These are phyloP conservation scores for Mobula hypostoma DNA, from an alignment of 2,113 vertebrate genomes.

Conservation along the genomic window DNA sequence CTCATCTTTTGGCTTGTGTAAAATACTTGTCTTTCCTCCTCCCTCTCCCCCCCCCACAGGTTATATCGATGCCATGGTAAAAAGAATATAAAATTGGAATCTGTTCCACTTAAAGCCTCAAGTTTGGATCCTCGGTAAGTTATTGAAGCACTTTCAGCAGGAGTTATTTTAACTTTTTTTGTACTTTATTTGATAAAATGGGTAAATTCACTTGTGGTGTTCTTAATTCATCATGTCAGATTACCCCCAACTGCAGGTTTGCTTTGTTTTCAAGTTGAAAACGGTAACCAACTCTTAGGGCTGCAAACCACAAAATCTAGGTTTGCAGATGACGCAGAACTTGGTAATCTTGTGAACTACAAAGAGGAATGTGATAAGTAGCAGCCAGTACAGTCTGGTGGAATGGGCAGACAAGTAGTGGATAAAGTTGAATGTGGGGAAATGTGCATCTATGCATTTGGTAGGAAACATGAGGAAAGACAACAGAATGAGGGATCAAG, in stretches of 20 bases:
- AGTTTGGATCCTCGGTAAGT: slow-evolving; percentile 84
- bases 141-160: neutral
- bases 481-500: too few relatives aligned
- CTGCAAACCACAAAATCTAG: too few relatives aligned
- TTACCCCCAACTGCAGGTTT: neutral
- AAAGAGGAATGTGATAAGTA: too few relatives aligned
- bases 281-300: too few relatives aligned
- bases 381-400: too few relatives aligned
- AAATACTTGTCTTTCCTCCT: neutral
- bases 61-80: slow-evolving; percentile 90
- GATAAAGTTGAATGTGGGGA: too few relatives aligned
- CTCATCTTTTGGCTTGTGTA: neutral
- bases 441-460: too few relatives aligned
- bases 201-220: neutral
- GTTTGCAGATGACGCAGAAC: too few relatives aligned
- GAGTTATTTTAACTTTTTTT: neutral
- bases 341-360: too few relatives aligned
- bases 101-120: slow-evolving; percentile 71
- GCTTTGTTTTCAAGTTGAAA: neutral
- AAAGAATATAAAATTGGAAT: slow-evolving; percentile 87
- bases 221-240: neutral
- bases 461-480: too few relatives aligned
- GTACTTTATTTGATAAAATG: neutral
- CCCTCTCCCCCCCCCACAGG: slow-evolving; percentile 50
- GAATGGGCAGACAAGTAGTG: too few relatives aligned